A percentile compares a stretch with the other conserved stretches of the same genome.
These are phyloP conservation scores for Aleiodes alternator DNA, from an alignment of 2,888 invertebrate genomes.

Conservation along the genomic window DNA sequence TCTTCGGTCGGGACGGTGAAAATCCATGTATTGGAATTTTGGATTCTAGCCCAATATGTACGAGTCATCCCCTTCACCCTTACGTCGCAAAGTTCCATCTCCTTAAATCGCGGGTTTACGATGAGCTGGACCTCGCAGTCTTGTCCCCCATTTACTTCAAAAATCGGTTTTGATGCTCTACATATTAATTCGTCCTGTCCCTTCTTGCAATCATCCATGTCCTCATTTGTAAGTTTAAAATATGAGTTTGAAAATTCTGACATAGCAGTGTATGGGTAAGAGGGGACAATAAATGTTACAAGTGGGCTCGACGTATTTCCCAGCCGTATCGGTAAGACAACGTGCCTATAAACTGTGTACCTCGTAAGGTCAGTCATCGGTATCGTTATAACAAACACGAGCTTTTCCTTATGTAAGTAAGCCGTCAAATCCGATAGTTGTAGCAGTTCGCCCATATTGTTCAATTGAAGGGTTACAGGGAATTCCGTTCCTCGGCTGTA, in stretches of 20 bases:
- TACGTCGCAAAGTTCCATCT: background rate
- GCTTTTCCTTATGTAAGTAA: background rate
- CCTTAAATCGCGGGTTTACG: background rate
- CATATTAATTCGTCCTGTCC: background rate
- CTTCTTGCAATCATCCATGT: background rate
- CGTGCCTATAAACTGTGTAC: background rate
- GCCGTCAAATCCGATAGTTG: background rate
- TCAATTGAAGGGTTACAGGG: background rate
- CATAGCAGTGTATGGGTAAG: background rate
- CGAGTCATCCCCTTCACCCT: background rate
- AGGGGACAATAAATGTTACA: background rate
- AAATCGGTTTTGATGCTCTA: background rate
- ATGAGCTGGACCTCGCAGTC: background rate
- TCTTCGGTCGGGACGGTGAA: background rate
- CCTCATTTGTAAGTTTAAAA: background rate
- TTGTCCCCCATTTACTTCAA: background rate
- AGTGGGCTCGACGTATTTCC: background rate
- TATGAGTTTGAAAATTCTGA: background rate
- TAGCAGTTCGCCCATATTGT: background rate
- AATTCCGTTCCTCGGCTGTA: background rate
- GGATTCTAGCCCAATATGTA: background rate
- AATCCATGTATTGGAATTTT: background rate
- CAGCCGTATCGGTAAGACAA: background rate
- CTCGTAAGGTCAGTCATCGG: background rate
- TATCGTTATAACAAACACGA: background rate